Evolutionary conservation across 2,888 invertebrate species (phyloP).

Genomic region (Steinernema carpocapsae): DNA sequence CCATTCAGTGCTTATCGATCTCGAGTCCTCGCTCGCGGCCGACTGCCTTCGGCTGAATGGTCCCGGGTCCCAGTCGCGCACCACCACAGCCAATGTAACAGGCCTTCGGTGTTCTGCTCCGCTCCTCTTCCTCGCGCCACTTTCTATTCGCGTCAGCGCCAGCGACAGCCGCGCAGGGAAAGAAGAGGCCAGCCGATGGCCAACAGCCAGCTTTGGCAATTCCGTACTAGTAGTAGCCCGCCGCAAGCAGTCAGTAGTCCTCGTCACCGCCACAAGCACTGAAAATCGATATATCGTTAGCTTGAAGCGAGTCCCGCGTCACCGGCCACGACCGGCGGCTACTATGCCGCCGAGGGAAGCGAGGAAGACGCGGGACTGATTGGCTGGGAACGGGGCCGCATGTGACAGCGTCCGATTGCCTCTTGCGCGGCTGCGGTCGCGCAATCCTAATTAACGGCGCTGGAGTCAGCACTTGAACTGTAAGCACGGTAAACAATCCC

Average conservation of each 20-base stretch:
- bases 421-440: background rate
- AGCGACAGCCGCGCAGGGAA: background rate
- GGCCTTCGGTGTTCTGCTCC: constrained; percentile 26
- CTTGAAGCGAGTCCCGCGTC: constrained; percentile 31
- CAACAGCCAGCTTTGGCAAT: constrained; percentile 23
- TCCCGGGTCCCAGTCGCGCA: constrained; percentile 5
- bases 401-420: constrained; percentile 29
- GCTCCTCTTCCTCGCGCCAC: constrained; percentile 6
- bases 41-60: too few species aligned
- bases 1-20: constrained; percentile 15
- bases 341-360: background rate
- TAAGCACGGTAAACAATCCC: constrained; percentile 28
- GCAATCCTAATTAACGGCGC: constrained; percentile 24
- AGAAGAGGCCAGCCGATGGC: background rate
- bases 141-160: constrained; percentile 16
- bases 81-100: constrained; percentile 24
- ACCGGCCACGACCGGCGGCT: background rate
- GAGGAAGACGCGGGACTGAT: constrained; percentile 29
- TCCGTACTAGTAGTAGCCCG: constrained; percentile 33
- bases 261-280: constrained; percentile 2
- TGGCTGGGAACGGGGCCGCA: constrained; percentile 28
- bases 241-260: constrained; percentile 31
- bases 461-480: constrained; percentile 6
- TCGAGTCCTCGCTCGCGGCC: background rate
- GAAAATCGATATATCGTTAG: constrained; percentile 35